Base-by-base conservation (phyloP, 1,140 invertebrate genomes). In the Aphelinus certus region DNA sequence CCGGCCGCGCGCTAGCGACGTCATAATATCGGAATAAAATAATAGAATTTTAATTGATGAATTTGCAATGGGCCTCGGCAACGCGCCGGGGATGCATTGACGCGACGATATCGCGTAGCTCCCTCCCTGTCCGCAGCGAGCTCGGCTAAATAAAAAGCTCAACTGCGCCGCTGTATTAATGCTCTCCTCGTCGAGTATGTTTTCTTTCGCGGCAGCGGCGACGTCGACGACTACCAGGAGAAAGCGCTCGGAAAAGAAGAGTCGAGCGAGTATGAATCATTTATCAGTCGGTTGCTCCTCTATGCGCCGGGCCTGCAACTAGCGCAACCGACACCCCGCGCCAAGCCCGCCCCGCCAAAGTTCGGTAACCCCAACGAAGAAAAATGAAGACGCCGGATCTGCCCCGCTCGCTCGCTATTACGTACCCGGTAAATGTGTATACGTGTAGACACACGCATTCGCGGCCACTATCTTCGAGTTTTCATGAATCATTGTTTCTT, bases 111-210 rank as follows among this genome's bases (percentile, higher is more conserved):
- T 47, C 51, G 70, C 60, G 49, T 51, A 9, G 1, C 51, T 45
- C 58, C 42, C 1, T n/a, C 5, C n/a, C 26, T 4, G 51, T 9
- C 9, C 51, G 0, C 26, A 26, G 7, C 57, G n/a, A 2, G 61
- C 10, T 48, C 47, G 62, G 26, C 46, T 73, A 58, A 65, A 73
- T 58, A 73, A 80, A 82, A 80, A 80, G 77, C 78, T 77, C 73
- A 68, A 61, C 74, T 73, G 74, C 55, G 49, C 68, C 61, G 77
- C 71, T 74, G 74, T 65, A 70, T 74, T 77, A 73, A 79, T 57
- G 71, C 48, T 78, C 60, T 64, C 58, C 73, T 70, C 65, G 42
- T 9, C 47, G 3, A 26, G 49, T 58, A 48, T 6, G 64, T 68
- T 61, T 68, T 73, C 64, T 73, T 55, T 76, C 53, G 7, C 42